Base-by-base conservation (phyloP, 2,888 invertebrate genomes). In the Xestobium rufovillosum region DNA sequence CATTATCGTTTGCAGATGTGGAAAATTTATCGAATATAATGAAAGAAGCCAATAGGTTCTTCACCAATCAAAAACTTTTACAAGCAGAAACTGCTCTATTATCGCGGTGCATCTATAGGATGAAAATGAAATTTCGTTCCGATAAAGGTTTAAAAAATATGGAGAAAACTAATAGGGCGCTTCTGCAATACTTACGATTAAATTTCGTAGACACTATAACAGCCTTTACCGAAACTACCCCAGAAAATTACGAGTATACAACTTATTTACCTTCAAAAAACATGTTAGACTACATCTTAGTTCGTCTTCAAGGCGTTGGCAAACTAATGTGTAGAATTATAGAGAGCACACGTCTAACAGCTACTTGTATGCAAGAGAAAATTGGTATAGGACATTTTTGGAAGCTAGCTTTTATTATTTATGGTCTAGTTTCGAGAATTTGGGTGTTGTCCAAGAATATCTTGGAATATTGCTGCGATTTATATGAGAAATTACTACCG, bases 101-200 rank as follows among this genome's bases (percentile, higher is more conserved):
- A 6, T 66, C 66, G 23, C 55, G 68, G 32, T 47, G 63, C 29
- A 63, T 68, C 36, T 70, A 68, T 45, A 55, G 66, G 8, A 63
- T 68, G 66, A 71, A 71, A 49, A 59, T 57, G 34, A 71, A 71
- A 56, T 69, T 71, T 51, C 57, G 71, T 26, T 60, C 50, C 23
- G 66, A 69, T 14, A 71, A 70, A 42, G 70, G 70, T 15, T 56
- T 71, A n/a, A 70, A 69, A 46, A 51, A 56, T 13, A 59, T 71
- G 58, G 65, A 65, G 42, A 70, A 68, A 55, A 49, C 68, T 0
- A 67, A 67, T 39, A 61, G 61, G 46, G 60, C 62, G 2, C 48
- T 72, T 36, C 49, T 63, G 3, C 65, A 61, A 36, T 69, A 66
- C 50, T 53, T 67, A 12, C 50, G 54, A 13, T 45, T 68, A 26